These are phyloP conservation scores for Bubo bubo DNA, from an alignment of 2,113 vertebrate genomes.

Conservation along the genomic window DNA sequence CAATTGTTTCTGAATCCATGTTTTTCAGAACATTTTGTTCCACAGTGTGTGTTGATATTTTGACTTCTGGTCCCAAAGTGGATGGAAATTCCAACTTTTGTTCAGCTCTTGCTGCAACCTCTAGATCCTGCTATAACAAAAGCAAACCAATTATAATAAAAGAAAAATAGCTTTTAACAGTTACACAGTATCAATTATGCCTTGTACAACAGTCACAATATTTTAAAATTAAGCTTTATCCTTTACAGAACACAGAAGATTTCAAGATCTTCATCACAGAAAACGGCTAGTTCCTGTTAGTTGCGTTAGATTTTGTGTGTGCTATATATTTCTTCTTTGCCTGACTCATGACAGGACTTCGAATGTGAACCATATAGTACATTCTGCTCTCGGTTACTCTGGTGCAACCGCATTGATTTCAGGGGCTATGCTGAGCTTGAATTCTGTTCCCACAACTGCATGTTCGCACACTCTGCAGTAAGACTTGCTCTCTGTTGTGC, in stretches of 20 bases:
- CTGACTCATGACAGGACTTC: neutral
- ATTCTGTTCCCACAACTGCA: neutral
- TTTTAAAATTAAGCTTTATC: neutral
- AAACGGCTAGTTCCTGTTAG: neutral
- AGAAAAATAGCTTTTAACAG: neutral
- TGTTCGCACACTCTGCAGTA: neutral
- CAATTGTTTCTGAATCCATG: neutral
- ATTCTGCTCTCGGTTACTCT: neutral
- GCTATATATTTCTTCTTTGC: neutral
- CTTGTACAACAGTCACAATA: neutral
- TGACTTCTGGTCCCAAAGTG: neutral
- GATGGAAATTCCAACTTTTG: neutral
- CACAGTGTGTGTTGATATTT: neutral
- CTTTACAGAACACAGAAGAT: neutral
- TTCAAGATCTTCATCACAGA: neutral
- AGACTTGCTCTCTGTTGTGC: neutral
- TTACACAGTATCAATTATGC: neutral
- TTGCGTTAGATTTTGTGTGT: neutral
- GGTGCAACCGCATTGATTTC: neutral
- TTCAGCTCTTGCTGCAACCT: neutral
- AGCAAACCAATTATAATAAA: neutral
- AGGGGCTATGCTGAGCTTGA: neutral
- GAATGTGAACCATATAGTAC: neutral
- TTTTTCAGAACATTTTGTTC: conserved; percentile 16
- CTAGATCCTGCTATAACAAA: neutral